phyloP scores from a whole-genome alignment of 2,797 vertebrate genomes.

The Gadopsis marmoratus region DNA sequence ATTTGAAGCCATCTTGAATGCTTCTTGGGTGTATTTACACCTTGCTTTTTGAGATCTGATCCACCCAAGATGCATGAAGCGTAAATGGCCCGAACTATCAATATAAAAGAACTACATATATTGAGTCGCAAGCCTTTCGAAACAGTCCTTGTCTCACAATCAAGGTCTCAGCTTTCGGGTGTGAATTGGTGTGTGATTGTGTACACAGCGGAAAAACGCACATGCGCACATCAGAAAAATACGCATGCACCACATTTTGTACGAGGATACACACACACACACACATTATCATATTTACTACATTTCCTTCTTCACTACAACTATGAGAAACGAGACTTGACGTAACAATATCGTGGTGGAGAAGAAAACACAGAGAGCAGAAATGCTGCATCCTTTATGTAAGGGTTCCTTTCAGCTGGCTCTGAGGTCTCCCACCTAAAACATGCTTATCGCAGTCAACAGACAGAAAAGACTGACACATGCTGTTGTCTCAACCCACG shows the following conservation, averaged over 20 bases:
- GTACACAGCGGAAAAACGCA: not conserved
- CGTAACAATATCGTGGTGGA: not conserved
- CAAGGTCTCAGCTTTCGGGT: not conserved
- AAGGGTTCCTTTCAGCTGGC: constrained; percentile 19
- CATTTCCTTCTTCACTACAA: not conserved
- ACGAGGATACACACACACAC: not conserved
- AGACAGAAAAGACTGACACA: constrained; percentile 72
- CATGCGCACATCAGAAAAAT: not conserved
- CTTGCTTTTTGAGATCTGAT: too few species aligned
- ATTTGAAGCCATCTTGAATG: too few species aligned
- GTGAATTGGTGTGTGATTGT: not conserved
- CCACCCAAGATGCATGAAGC: not conserved
- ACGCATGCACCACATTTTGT: not conserved
- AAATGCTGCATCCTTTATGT: constrained; percentile 28
- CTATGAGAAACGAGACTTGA: constrained; percentile 11
- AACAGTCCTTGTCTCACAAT: not conserved
- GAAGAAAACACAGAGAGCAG: constrained; percentile 14
- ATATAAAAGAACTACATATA: not conserved
- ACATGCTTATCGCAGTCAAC: constrained; percentile 75
- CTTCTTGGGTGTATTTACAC: too few species aligned
- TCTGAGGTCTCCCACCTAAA: constrained; percentile 53
- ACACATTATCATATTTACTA: not conserved
- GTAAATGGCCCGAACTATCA: not conserved
- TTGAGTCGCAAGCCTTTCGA: not conserved
- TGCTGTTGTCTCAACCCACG: constrained; percentile 77